Conservation (phyloP, 2,888 invertebrate species). For the Onthophagus sagittarius region DNA sequence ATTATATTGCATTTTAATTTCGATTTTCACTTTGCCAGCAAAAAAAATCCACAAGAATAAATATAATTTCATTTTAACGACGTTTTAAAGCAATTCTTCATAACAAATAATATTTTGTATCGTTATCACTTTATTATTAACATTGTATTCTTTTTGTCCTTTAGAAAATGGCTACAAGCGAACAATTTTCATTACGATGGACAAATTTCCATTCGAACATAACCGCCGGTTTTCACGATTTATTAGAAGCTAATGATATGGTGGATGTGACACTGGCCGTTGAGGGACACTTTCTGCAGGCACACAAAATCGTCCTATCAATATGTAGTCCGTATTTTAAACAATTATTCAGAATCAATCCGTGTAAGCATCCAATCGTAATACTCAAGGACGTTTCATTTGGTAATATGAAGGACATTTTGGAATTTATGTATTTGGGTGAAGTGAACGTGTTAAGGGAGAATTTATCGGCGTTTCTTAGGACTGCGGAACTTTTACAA, state of each 20-base stretch:
- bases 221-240: slow-evolving; percentile 66
- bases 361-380: slow-evolving; percentile 70
- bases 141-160: no score
- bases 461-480: slow-evolving; percentile 64
- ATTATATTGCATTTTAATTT: neutral
- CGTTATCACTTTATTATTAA: no score
- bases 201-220: slow-evolving; percentile 76
- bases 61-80: no score
- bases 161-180: slow-evolving; percentile 51
- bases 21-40: neutral
- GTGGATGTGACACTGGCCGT: slow-evolving; percentile 76
- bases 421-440: slow-evolving; percentile 72
- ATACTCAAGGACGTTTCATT: slow-evolving; percentile 68
- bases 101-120: neutral
- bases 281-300: slow-evolving; percentile 72
- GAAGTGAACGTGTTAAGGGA: slow-evolving; percentile 69
- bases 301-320: slow-evolving; percentile 73
- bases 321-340: slow-evolving; percentile 78
- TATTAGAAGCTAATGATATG: slow-evolving; percentile 68
- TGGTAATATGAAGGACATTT: slow-evolving; percentile 63
- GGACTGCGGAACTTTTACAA: slow-evolving; percentile 67
- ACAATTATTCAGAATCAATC: slow-evolving; percentile 68
- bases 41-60: neutral
- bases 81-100: no score
- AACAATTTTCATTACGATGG: slow-evolving; percentile 73